These are phyloP conservation scores for Eumerus sabulonum DNA, from an alignment of 2,888 invertebrate genomes.

Conservation along the genomic window DNA sequence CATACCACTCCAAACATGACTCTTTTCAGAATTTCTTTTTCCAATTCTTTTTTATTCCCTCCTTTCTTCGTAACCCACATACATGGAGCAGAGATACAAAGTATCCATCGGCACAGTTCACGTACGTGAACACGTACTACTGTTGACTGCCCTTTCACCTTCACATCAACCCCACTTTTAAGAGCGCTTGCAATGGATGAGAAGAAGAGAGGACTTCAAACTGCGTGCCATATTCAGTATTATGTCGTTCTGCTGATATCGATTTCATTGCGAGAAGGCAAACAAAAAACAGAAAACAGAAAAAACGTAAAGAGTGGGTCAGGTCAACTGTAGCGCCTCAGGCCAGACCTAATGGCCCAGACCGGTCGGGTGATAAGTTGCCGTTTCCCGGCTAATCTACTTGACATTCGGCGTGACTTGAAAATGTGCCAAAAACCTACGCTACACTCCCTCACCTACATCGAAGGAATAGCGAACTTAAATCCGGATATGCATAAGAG, in stretches of 20 bases:
- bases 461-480: no score
- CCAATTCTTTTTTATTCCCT: background rate
- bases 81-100: background rate
- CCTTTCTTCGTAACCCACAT: background rate
- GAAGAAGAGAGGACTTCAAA: no score
- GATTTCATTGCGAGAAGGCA: background rate
- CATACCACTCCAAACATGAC: background rate
- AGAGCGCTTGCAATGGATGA: slow-evolving; percentile 30
- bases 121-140: slow-evolving; percentile 10
- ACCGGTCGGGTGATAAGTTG: slow-evolving; percentile 45
- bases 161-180: slow-evolving; percentile 25
- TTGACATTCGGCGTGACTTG: slow-evolving; percentile 64
- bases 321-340: background rate
- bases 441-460: no score
- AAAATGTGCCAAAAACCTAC: slow-evolving; percentile 56
- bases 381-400: slow-evolving; percentile 41
- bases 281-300: background rate
- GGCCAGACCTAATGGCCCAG: background rate
- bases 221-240: background rate
- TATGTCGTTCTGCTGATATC: background rate
- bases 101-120: slow-evolving; percentile 48
- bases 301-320: background rate
- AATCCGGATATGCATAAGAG: no score
- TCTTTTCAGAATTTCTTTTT: slow-evolving; percentile 1
- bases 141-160: slow-evolving; percentile 54